A percentile compares a stretch with the other conserved stretches of the same genome.
These are phyloP conservation scores for Indicator maculatus DNA, from an alignment of 2,113 vertebrate species.

Conservation along the genomic window DNA sequence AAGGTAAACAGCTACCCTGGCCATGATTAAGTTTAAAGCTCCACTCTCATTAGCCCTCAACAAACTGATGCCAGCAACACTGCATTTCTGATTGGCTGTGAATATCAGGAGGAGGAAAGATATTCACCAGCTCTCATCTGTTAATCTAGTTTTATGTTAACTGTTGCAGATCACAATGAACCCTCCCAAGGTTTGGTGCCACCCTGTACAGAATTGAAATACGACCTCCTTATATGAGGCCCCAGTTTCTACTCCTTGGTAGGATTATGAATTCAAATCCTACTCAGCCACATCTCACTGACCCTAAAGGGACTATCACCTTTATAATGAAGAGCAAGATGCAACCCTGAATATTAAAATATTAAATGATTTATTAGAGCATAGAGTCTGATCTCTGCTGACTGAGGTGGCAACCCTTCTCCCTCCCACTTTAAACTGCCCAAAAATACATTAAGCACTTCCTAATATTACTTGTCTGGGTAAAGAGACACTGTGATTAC, in stretches of 20 bases:
- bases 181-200: neutral
- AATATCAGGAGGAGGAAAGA: conserved; percentile 38
- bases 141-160: conserved; percentile 59
- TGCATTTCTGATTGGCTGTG: conserved; percentile 32
- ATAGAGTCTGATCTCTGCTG: neutral
- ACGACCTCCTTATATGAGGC: neutral
- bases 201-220: neutral
- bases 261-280: neutral
- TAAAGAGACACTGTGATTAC: neutral
- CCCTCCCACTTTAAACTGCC: neutral
- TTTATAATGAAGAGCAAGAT: neutral
- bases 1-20: conserved; percentile 29
- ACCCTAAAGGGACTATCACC: neutral
- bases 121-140: conserved; percentile 44
- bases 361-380: neutral
- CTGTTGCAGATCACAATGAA: neutral
- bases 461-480: neutral
- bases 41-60: conserved; percentile 34
- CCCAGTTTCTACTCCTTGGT: neutral
- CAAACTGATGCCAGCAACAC: neutral
- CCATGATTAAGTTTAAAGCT: conserved; percentile 26
- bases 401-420: neutral
- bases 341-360: neutral
- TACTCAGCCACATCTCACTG: neutral
- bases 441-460: neutral